phyloP scores from a whole-genome alignment of 2,797 vertebrate species.

The Sternotherus odoratus region DNA sequence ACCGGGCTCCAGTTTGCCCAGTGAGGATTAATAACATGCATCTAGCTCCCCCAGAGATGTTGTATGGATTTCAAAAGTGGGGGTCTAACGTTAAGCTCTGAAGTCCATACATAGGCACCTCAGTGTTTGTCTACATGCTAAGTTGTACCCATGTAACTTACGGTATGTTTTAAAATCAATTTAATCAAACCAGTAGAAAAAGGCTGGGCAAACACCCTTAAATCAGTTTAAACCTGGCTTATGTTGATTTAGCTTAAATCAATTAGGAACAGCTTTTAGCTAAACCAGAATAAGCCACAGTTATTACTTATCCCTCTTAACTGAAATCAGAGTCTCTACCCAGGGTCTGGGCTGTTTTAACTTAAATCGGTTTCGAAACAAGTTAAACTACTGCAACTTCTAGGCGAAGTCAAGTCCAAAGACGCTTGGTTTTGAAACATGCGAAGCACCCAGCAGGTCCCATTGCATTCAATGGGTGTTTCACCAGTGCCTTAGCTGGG shows the following conservation, averaged over 20 bases:
- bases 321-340: background rate
- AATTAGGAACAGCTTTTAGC: background rate
- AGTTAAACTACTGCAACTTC: background rate
- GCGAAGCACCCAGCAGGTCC: background rate
- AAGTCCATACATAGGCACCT: background rate
- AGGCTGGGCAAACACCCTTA: background rate
- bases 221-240: background rate
- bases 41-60: background rate
- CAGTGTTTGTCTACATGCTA: background rate
- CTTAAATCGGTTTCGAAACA: background rate
- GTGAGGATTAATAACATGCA: background rate
- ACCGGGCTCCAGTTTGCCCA: background rate
- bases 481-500: background rate
- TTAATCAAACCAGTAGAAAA: background rate
- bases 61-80: background rate
- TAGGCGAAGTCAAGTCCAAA: background rate
- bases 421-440: background rate
- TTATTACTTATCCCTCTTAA: background rate
- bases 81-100: background rate
- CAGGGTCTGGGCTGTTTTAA: background rate
- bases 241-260: background rate
- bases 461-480: background rate
- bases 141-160: background rate
- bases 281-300: background rate
- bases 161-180: background rate